Percentiles rank a stretch among this genome's conserved stretches.
phyloP scores from a whole-genome alignment of 2,113 vertebrate genomes.

The Podilymbus podiceps region DNA sequence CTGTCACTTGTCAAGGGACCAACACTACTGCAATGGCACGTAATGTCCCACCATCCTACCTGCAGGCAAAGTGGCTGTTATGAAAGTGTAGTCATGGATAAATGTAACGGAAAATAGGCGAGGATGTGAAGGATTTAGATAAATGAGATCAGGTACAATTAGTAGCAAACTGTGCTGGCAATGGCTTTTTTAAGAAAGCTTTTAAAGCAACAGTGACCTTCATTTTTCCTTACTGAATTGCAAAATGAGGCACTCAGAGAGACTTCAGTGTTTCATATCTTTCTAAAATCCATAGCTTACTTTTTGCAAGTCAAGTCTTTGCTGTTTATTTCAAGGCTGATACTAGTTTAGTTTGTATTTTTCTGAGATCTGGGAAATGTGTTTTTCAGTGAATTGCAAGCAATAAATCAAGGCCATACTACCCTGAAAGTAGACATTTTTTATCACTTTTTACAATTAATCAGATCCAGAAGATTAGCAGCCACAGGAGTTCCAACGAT shows the following conservation, averaged over 20 bases:
- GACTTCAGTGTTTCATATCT: background rate
- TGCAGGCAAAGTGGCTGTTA: background rate
- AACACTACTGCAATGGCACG: background rate
- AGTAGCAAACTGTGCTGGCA: background rate
- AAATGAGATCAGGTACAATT: background rate
- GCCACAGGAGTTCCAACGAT: background rate
- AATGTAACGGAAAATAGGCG: background rate
- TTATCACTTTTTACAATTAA: constrained; percentile 31
- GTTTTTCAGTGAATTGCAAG: background rate
- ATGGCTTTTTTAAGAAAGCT: background rate
- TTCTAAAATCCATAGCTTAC: background rate
- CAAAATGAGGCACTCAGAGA: background rate
- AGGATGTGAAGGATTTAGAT: background rate
- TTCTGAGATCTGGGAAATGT: background rate
- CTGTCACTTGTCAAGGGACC: constrained; percentile 28
- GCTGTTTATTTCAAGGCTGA: background rate
- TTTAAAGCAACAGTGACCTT: background rate
- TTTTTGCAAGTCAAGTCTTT: background rate
- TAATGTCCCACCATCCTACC: background rate
- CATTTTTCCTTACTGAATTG: background rate
- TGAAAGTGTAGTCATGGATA: background rate
- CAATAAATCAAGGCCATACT: background rate
- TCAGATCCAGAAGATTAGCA: constrained; percentile 32
- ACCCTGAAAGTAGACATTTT: background rate
- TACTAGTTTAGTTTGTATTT: background rate